Evolutionary conservation across 2,797 vertebrate species (phyloP), one percentile per base, ranked within the genome.

Genomic region (Syncerus caffer): DNA sequence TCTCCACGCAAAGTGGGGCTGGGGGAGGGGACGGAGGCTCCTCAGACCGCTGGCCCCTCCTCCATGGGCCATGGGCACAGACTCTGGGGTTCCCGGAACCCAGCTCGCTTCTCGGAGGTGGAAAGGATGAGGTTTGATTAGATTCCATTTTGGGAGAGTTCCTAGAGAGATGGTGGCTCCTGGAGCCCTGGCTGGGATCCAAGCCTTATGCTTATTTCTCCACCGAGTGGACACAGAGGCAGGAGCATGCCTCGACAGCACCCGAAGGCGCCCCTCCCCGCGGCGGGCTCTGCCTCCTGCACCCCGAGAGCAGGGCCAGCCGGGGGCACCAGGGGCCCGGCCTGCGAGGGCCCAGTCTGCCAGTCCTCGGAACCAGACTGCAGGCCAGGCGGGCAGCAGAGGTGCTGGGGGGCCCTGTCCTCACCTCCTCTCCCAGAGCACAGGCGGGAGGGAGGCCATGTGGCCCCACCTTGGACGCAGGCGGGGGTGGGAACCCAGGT

Each of bases 71-170:
- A 1, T 2, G 5, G 0, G 16, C 31, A 3, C 27, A 51, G 47
- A 51, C 3, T 23, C 7, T 0, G 0, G 1, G 2, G 27, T 12
- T 38, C 4, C 19, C 0, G 2, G 62, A 38, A 2, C 25, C 9
- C 9, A 4, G n/a, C 1, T 3, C 34, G 5, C 11, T 11, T 2
- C 34, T 31, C 0, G 0, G 45, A 17, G 19, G 31, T 16, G 25
- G 31, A 3, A 1, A 1, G 38, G 67, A 55, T 1, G 6, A 19
- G 10, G 7, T 12, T n/a, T 9, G 31, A 19, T 42, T 7, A 45
- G 5, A 42, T 4, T 10, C 6, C 10, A 3, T 10, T 27, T 62
- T 2, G 11, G 62, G 42, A 34, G 19, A 31, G 31, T 21, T 19
- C 47, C 17, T 23, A 0, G 12, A 7, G 27, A 42, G 47, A 60